Conservation (phyloP, 2,888 invertebrate species). For the Tenodera sinensis region DNA sequence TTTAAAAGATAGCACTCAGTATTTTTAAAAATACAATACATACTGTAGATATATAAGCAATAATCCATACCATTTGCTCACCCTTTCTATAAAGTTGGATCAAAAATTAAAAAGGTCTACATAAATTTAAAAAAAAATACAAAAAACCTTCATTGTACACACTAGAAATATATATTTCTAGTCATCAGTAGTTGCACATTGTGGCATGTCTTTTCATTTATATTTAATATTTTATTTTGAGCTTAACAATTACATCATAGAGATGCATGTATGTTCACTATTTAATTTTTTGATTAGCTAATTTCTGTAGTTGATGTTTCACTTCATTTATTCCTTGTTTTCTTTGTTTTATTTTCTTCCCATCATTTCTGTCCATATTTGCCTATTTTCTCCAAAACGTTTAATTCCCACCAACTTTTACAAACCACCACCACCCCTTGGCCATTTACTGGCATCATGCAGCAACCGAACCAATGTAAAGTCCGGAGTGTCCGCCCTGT, state of each 20-base stretch:
- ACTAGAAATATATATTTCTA: not conserved
- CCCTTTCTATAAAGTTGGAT: too few relatives aligned
- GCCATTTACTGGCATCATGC: slow-evolving; percentile 38
- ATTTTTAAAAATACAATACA: too few relatives aligned
- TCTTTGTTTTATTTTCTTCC: slow-evolving; percentile 32
- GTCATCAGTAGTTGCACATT: not conserved
- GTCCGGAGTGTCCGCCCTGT: slow-evolving; percentile 82
- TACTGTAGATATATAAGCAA: too few relatives aligned
- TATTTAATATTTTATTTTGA: not conserved
- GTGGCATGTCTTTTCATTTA: not conserved
- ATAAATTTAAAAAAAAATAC: too few relatives aligned
- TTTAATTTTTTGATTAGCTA: slow-evolving; percentile 2
- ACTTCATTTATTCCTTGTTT: slow-evolving; percentile 30
- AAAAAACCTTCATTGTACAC: not conserved
- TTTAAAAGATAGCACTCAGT: too few relatives aligned
- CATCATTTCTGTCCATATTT: slow-evolving; percentile 26
- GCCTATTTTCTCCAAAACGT: not conserved
- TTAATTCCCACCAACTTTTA: not conserved
- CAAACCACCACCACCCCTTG: not conserved
- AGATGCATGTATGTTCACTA: slow-evolving; percentile 11
- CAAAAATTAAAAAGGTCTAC: too few relatives aligned
- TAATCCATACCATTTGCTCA: too few relatives aligned
- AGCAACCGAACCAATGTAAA: slow-evolving; percentile 87
- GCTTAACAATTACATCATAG: not conserved
- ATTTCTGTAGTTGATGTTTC: slow-evolving; percentile 20